Evolutionary conservation across 2,888 invertebrate species (phyloP).

Genomic region (Deilephila porcellus): DNA sequence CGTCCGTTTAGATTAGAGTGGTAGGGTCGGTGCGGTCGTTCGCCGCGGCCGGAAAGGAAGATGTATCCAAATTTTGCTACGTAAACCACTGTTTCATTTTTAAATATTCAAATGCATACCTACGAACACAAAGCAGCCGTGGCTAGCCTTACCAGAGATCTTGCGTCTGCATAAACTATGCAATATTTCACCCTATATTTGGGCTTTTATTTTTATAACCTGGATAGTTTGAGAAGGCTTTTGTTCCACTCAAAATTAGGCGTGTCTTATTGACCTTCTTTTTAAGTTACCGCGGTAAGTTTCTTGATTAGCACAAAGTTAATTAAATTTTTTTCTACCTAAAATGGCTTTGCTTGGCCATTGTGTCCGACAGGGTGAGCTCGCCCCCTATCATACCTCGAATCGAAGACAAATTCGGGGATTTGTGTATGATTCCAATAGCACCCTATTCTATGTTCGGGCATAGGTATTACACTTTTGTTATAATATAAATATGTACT

Average conservation of each 20-base stretch:
- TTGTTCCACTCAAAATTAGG: not conserved
- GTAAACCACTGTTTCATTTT: slow-evolving; percentile 58
- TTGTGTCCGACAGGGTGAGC: too few species aligned
- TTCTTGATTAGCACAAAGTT: too few species aligned
- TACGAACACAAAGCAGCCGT: slow-evolving; percentile 13
- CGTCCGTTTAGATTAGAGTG: slow-evolving; percentile 60
- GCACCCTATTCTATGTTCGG: too few species aligned
- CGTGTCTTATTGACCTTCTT: not conserved
- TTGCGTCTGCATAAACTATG: slow-evolving; percentile 9
- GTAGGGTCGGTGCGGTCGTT: slow-evolving; percentile 47
- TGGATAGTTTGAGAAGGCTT: not conserved
- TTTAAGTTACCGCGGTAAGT: too few species aligned
- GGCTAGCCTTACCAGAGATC: not conserved
- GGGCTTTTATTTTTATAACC: not conserved
- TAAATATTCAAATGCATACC: slow-evolving; percentile 32
- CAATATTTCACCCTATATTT: not conserved
- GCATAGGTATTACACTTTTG: too few species aligned
- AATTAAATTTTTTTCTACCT: too few species aligned
- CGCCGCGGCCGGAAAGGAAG: slow-evolving; percentile 72
- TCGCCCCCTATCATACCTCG: too few species aligned
- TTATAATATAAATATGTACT: too few species aligned
- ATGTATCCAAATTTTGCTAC: slow-evolving; percentile 65
- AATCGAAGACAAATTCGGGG: too few species aligned
- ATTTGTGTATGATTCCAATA: too few species aligned
- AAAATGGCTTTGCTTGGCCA: too few species aligned